A percentile compares a stretch with the other conserved stretches of the same genome.
phyloP scores from a whole-genome alignment of 1,140 invertebrate species.

The Argopecten irradians region DNA sequence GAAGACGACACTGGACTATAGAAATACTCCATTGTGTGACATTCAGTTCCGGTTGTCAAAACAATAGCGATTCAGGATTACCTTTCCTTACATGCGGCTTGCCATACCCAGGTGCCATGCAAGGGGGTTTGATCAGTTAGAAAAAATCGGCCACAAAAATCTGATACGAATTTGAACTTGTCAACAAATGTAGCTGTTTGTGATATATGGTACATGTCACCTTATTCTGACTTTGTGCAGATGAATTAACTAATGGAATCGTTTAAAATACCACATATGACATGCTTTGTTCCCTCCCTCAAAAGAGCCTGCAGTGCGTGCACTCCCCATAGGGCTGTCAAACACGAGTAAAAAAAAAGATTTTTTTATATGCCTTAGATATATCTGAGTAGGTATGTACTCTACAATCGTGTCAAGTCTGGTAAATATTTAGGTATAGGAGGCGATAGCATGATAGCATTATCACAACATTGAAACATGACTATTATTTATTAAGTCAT shows the following conservation, averaged over 20 bases:
- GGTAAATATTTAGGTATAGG: not conserved
- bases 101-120: not conserved
- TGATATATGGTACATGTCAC: conserved; percentile 14
- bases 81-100: not conserved
- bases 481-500: too few relatives aligned
- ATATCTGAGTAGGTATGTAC: not conserved
- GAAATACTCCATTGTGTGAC: not conserved
- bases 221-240: not conserved
- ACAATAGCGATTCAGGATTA: conserved; percentile 4
- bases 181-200: not conserved
- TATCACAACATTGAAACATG: too few relatives aligned
- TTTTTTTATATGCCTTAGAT: not conserved
- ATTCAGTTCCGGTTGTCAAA: not conserved
- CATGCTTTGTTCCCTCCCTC: not conserved
- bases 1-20: not conserved
- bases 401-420: not conserved
- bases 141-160: not conserved
- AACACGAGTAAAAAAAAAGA: not conserved
- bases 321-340: not conserved
- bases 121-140: not conserved
- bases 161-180: conserved; percentile 21
- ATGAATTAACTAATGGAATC: conserved; percentile 12
- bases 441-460: too few relatives aligned
- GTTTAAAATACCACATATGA: not conserved
- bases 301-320: not conserved